phyloP scores from a whole-genome alignment of 2,113 vertebrate species.

The Gymnarchus niloticus region DNA sequence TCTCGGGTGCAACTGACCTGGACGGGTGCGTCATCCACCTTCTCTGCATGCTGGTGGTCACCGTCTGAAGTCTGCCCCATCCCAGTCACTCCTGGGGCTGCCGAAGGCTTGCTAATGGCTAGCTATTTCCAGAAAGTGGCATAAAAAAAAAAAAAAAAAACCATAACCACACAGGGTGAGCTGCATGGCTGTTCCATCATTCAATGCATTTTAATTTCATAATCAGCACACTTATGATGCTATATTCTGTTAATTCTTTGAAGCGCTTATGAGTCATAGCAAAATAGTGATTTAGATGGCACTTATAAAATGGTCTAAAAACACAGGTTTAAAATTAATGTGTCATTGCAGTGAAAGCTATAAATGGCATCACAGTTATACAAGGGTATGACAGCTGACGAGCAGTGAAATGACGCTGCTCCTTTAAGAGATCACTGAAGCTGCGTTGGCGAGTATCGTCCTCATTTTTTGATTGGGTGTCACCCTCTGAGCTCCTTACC shows the following conservation, averaged over 20 bases:
- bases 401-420: neutral
- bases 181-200: no score
- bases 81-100: neutral
- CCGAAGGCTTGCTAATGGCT: neutral
- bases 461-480: neutral
- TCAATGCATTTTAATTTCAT: neutral
- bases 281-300: neutral
- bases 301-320: neutral
- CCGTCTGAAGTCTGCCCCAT: neutral
- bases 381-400: neutral
- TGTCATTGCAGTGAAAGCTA: neutral
- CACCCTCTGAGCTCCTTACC: neutral
- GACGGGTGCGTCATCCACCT: neutral
- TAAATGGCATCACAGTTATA: neutral
- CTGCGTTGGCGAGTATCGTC: neutral
- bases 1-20: neutral
- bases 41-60: neutral
- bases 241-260: neutral
- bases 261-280: neutral
- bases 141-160: neutral
- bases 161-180: neutral
- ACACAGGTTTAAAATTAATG: neutral
- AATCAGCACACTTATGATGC: neutral
- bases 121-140: neutral
- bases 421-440: neutral